Evolutionary conservation across 1,140 invertebrate genomes (phyloP).

Genomic region (Cyphomyrmex costatus): DNA sequence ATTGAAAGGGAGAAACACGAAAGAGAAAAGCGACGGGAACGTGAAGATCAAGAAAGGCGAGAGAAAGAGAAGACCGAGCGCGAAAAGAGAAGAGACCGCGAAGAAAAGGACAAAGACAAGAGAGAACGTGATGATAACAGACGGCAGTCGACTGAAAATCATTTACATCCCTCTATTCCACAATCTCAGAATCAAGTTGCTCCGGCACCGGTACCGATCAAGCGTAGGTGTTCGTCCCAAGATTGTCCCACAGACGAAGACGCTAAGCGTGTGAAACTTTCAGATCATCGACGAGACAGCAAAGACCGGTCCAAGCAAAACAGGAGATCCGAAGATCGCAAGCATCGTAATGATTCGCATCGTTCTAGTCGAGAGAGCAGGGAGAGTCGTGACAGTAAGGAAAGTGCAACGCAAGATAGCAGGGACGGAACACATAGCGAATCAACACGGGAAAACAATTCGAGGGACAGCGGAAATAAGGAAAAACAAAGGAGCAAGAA

Average conservation of each 20-base stretch:
- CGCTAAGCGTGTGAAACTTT: constrained; percentile 90
- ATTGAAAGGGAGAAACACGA: constrained; percentile 70
- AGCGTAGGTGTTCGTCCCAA: constrained; percentile 92
- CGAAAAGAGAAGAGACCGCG: constrained; percentile 72
- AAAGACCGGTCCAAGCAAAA: constrained; percentile 89
- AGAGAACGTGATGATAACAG: constrained; percentile 70
- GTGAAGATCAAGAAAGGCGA: constrained; percentile 76
- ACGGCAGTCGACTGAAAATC: constrained; percentile 80
- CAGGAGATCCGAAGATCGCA: constrained; percentile 84
- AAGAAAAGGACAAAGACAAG: constrained; percentile 77
- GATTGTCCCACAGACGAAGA: constrained; percentile 91
- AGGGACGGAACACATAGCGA: constrained; percentile 72
- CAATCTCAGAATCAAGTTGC: constrained; percentile 82
- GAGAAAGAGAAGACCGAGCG: constrained; percentile 76
- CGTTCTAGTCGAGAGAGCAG: constrained; percentile 82
- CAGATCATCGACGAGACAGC: constrained; percentile 90
- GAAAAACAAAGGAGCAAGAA: constrained; percentile 83
- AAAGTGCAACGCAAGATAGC: constrained; percentile 78
- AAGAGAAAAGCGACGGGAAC: constrained; percentile 72
- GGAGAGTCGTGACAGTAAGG: constrained; percentile 83
- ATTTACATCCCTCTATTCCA: constrained; percentile 75
- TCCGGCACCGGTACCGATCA: constrained; percentile 89
- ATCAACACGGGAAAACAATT: constrained; percentile 79
- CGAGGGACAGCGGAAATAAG: constrained; percentile 73
- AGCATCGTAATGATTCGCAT: constrained; percentile 84